A percentile compares a stretch with the other conserved stretches of the same genome.
phyloP scores from a whole-genome alignment of 2,113 vertebrate genomes.

The Carassius gibelio region DNA sequence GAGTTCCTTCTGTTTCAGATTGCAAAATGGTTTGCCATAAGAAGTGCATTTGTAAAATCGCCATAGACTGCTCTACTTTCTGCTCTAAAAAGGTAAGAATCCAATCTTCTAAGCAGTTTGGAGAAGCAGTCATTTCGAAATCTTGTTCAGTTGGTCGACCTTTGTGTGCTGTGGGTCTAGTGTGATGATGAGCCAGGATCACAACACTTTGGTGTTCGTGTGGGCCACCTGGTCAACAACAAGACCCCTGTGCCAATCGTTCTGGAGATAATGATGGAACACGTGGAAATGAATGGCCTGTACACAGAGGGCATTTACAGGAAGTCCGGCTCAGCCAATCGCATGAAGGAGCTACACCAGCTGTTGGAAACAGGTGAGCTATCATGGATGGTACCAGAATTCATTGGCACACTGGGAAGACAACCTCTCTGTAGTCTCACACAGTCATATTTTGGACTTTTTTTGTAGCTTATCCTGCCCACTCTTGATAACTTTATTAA shows the following conservation, averaged over 20 bases:
- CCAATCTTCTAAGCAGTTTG: background rate
- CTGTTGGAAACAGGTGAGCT: conserved; percentile 83
- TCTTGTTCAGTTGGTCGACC: background rate
- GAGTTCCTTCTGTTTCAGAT: conserved; percentile 67
- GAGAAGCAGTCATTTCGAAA: background rate
- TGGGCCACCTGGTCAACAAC: conserved; percentile 82
- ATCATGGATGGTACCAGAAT: background rate
- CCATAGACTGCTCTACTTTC: conserved; percentile 81
- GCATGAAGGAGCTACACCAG: conserved; percentile 91
- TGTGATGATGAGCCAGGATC: conserved; percentile 76
- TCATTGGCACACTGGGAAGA: background rate
- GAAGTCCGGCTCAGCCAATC: conserved; percentile 93
- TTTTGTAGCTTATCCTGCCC: background rate
- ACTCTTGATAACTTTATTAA: background rate
- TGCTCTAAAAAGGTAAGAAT: conserved; percentile 82
- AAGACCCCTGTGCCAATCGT: conserved; percentile 87
- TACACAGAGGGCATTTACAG: conserved; percentile 98
- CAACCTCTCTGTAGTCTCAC: background rate
- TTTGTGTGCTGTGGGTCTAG: conserved; percentile 57
- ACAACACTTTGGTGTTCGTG: conserved; percentile 86
- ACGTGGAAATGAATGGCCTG: conserved; percentile 94
- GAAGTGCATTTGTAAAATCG: conserved; percentile 90
- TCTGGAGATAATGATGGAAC: conserved; percentile 92
- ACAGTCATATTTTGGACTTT: too few relatives aligned
- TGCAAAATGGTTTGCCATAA: conserved; percentile 97